Evolutionary conservation across 2,113 vertebrate species (phyloP).

Genomic region (Phainopepla nitens): DNA sequence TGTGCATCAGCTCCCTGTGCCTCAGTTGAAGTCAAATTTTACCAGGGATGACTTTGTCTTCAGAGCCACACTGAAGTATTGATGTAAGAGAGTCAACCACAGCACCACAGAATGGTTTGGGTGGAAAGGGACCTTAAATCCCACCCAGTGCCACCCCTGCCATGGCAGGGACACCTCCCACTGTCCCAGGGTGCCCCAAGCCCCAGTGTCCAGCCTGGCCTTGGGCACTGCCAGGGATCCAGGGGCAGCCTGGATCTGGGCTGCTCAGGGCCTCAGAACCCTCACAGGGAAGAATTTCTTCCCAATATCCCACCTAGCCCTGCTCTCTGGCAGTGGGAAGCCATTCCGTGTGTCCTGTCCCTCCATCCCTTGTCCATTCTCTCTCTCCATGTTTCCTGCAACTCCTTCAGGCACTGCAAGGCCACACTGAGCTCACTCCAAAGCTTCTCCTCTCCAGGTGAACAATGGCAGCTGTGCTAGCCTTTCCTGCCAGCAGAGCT

Average conservation of each 20-base stretch:
- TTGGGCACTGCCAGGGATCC: background rate
- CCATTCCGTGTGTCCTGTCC: no score
- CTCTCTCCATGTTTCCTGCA: accelerated
- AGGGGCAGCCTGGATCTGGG: no score
- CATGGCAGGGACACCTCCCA: background rate
- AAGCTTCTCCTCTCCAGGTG: background rate
- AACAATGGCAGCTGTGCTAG: background rate
- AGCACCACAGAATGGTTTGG: background rate
- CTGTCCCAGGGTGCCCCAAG: background rate
- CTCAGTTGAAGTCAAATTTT: background rate
- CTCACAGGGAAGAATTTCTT: accelerated
- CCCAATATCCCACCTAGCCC: accelerated
- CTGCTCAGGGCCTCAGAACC: accelerated
- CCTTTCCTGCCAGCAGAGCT: background rate
- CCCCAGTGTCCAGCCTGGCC: background rate
- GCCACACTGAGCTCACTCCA: accelerated
- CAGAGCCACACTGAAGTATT: background rate
- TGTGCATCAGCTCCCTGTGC: background rate
- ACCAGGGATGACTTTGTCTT: background rate
- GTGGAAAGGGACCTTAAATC: background rate
- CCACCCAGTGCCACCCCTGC: background rate
- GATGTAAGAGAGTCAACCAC: background rate
- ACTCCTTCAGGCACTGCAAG: background rate
- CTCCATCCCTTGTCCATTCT: accelerated
- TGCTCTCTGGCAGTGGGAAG: accelerated